Conservation (phyloP, 2,888 invertebrate species). For the Cancer borealis region DNA sequence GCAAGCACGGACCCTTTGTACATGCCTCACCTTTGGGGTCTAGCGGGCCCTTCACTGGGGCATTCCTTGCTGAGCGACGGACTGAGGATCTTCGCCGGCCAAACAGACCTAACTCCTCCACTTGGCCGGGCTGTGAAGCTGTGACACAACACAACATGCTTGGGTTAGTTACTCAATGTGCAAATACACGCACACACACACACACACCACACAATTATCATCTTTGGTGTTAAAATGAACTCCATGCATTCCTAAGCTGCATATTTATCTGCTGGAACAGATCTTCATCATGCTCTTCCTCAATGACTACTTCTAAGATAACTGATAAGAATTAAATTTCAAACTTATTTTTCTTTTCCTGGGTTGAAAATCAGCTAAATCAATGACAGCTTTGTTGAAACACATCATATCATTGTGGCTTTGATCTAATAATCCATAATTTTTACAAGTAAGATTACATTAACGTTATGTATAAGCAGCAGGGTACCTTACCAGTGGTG, state of each 20-base stretch:
- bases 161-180: not conserved
- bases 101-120: constrained; percentile 74
- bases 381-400: not conserved
- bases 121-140: constrained; percentile 76
- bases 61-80: constrained; percentile 74
- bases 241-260: not conserved
- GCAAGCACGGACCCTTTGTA: not conserved
- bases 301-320: not conserved
- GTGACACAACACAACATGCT: constrained; percentile 63
- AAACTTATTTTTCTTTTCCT: not conserved
- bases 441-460: not conserved
- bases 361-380: not conserved
- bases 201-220: constrained; percentile 20
- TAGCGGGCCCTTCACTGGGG: constrained; percentile 76
- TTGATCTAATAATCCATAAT: not conserved
- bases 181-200: not conserved
- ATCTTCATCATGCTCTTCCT: not conserved
- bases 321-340: not conserved
- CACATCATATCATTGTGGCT: not conserved
- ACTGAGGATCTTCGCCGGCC: constrained; percentile 71
- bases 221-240: not conserved
- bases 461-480: not conserved
- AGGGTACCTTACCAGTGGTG: not conserved
- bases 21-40: constrained; percentile 74
- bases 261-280: not conserved